These are phyloP conservation scores for Stenoptilia bipunctidactyla DNA, from an alignment of 2,888 invertebrate species.

Conservation along the genomic window DNA sequence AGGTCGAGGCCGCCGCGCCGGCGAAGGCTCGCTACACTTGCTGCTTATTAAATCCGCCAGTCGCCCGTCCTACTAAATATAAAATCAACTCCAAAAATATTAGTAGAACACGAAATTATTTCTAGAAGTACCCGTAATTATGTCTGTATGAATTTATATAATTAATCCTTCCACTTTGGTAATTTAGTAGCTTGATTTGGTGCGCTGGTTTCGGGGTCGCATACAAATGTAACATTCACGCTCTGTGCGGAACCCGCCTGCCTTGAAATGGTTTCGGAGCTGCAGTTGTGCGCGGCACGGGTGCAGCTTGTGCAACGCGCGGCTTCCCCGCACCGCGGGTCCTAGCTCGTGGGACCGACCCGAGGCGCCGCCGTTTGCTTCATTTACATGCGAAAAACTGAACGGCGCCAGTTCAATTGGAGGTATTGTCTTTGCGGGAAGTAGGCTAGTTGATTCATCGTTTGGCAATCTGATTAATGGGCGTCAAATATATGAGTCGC, in stretches of 20 bases:
- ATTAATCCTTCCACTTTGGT: no score
- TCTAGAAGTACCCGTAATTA: no score
- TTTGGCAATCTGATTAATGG: no score
- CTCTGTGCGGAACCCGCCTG: neutral
- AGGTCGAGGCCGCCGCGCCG: slow-evolving; percentile 20
- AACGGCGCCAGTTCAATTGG: neutral
- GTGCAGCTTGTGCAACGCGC: neutral
- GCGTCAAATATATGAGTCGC: no score
- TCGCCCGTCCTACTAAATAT: no score
- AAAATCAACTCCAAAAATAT: no score
- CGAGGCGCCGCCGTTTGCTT: neutral
- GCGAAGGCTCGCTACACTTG: no score
- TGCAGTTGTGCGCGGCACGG: neutral
- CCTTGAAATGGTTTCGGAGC: neutral
- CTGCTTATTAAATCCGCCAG: no score
- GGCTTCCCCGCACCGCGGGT: neutral
- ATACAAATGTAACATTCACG: neutral
- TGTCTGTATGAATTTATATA: no score
- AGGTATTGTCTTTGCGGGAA: neutral
- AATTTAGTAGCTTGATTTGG: no score
- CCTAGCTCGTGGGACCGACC: no score
- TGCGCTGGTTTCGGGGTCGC: neutral
- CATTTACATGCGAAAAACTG: slow-evolving; percentile 1
- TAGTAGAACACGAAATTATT: no score
- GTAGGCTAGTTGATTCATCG: neutral